phyloP scores from a whole-genome alignment of 2,888 invertebrate genomes.

The Acronicta alni region DNA sequence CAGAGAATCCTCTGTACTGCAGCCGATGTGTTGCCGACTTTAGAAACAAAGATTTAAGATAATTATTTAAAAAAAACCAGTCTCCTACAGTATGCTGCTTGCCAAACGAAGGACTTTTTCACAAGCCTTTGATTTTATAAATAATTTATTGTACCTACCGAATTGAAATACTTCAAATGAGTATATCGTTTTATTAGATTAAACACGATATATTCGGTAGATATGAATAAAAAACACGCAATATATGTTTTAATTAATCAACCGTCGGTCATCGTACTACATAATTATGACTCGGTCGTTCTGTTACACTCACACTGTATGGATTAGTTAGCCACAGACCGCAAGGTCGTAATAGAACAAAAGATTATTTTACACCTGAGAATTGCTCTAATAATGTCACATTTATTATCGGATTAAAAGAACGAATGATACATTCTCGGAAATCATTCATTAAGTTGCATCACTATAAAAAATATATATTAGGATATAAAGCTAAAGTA shows the following conservation, averaged over 20 bases:
- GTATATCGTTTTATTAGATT: constrained; percentile 11
- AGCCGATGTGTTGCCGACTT: neutral
- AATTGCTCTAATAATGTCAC: constrained; percentile 19
- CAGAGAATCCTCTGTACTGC: too few relatives aligned
- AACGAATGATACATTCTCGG: constrained; percentile 26
- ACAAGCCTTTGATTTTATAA: too few relatives aligned
- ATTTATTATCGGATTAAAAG: constrained; percentile 18
- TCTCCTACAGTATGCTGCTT: too few relatives aligned
- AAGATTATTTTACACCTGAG: constrained; percentile 58
- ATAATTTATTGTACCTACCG: neutral
- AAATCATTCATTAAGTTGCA: constrained; percentile 25
- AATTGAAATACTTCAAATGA: neutral
- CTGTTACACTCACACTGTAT: constrained; percentile 7
- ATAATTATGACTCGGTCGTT: constrained; percentile 34
- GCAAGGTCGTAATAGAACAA: constrained; percentile 57
- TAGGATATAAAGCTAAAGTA: too few relatives aligned
- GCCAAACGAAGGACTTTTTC: too few relatives aligned
- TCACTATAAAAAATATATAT: constrained; percentile 18
- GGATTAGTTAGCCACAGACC: constrained; percentile 47
- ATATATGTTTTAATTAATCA: constrained; percentile 38
- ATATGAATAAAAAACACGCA: constrained; percentile 32
- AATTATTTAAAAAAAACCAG: too few relatives aligned
- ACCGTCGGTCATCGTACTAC: constrained; percentile 33
- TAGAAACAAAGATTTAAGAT: too few relatives aligned
- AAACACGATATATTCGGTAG: constrained; percentile 10